Conservation (phyloP, 2,888 invertebrate genomes). For the Sinopyrophorus schimmeli region DNA sequence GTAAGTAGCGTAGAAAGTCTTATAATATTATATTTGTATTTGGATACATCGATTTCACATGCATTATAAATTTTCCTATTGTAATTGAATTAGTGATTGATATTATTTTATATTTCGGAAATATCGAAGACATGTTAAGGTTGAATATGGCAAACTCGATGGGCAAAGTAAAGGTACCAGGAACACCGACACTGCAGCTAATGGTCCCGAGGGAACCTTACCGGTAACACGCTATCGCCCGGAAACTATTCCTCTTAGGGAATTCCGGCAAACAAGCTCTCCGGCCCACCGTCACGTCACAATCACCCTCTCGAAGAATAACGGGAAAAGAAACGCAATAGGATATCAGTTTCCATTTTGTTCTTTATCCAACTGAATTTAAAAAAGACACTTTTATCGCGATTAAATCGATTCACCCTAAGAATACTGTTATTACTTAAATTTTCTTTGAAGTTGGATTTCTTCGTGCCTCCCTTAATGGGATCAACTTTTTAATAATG, state of each 20-base stretch:
- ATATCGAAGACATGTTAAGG: too few relatives aligned
- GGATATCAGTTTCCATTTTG: conserved; percentile 28
- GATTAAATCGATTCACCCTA: neutral
- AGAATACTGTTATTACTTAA: conserved; percentile 8
- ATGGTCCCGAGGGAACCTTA: conserved; percentile 41
- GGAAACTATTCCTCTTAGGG: conserved; percentile 40
- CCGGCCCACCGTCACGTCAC: conserved; percentile 36
- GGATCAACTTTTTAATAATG: too few relatives aligned
- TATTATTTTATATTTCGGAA: too few relatives aligned
- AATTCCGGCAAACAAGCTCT: conserved; percentile 42
- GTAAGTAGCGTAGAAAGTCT: too few relatives aligned
- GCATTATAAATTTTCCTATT: too few relatives aligned
- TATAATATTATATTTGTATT: too few relatives aligned
- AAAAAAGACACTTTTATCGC: conserved; percentile 1
- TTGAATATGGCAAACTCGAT: too few relatives aligned
- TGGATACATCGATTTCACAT: too few relatives aligned
- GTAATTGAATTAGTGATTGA: too few relatives aligned
- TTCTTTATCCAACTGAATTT: conserved; percentile 16
- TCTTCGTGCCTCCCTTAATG: too few relatives aligned
- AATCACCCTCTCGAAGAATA: conserved; percentile 36
- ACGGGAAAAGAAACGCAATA: conserved; percentile 27
- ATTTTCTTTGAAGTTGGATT: too few relatives aligned
- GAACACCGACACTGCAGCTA: conserved; percentile 39
- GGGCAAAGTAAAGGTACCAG: conserved; percentile 28
- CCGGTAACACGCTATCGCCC: conserved; percentile 39